Percentiles rank a stretch among this genome's conserved stretches.
Conservation (phyloP, 2,888 invertebrate genomes). For the Caenorhabditis imperialis region DNA sequence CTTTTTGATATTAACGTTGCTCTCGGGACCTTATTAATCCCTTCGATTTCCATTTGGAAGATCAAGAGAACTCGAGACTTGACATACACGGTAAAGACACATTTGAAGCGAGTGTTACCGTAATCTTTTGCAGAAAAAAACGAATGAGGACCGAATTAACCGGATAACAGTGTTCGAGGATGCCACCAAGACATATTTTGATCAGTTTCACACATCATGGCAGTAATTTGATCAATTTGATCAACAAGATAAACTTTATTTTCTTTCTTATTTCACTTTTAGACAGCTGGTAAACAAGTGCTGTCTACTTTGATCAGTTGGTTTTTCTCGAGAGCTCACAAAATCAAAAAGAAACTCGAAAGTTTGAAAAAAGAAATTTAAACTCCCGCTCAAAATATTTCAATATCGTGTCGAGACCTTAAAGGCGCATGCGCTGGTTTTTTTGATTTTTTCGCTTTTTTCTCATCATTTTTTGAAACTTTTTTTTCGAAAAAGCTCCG, state of each 20-base stretch:
- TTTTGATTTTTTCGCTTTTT: too few species aligned
- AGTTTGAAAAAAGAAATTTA: too few species aligned
- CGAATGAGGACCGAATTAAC: constrained; percentile 28
- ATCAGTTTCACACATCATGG: constrained; percentile 36
- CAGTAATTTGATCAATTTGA: neutral
- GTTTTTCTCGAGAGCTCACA: too few species aligned
- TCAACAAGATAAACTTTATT: too few species aligned
- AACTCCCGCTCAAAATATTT: too few species aligned
- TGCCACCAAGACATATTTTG: constrained; percentile 35
- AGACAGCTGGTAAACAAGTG: neutral
- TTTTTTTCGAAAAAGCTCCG: neutral
- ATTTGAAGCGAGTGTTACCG: too few species aligned
- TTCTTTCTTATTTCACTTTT: neutral
- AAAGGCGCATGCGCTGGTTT: too few species aligned
- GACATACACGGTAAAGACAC: constrained; percentile 24
- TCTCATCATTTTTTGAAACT: too few species aligned
- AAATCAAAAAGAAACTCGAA: too few species aligned
- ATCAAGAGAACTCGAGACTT: constrained; percentile 22
- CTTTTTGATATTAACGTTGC: constrained; percentile 35
- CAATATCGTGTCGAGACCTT: too few species aligned
- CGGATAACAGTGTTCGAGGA: constrained; percentile 35
- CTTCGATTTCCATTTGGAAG: constrained; percentile 15
- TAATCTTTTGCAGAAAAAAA: constrained; percentile 3
- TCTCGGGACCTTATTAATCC: constrained; percentile 30
- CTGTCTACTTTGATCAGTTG: neutral